Conservation (phyloP, 2,113 vertebrate genomes). For the Rhynchopsitta pachyrhyncha region DNA sequence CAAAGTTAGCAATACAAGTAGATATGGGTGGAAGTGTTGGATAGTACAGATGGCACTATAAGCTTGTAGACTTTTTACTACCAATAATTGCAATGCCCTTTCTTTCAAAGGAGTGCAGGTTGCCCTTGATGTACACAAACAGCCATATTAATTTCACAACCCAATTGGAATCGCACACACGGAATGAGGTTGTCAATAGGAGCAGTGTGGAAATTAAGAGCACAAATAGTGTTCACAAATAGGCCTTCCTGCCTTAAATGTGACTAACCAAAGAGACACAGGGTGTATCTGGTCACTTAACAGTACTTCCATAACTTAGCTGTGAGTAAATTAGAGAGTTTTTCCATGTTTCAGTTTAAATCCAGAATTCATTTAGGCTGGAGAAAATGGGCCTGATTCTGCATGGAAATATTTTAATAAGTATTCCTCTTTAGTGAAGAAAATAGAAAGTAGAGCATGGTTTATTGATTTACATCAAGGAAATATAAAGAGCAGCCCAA, state of each 20-base stretch:
- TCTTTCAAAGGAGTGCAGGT: constrained; percentile 47
- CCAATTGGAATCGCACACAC: not conserved
- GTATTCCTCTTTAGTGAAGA: not conserved
- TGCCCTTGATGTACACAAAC: constrained; percentile 24
- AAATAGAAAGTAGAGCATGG: not conserved
- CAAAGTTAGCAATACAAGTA: constrained; percentile 72
- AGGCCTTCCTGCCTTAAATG: not conserved
- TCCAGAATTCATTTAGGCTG: not conserved
- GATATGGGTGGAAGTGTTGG: constrained; percentile 51
- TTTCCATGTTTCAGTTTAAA: not conserved
- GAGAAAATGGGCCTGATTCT: not conserved
- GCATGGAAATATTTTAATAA: not conserved
- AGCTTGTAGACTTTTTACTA: constrained; percentile 64
- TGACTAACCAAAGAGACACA: not conserved
- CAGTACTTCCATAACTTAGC: not conserved
- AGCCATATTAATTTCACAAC: constrained; percentile 62
- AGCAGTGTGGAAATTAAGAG: constrained; percentile 1
- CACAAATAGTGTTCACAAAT: not conserved
- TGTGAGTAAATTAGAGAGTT: not conserved
- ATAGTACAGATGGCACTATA: constrained; percentile 70
- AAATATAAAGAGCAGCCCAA: not conserved
- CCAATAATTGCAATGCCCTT: constrained; percentile 62
- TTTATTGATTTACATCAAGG: not conserved
- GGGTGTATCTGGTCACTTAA: not conserved
- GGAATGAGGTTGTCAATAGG: constrained; percentile 34